These are phyloP conservation scores for Bufo gargarizans DNA, from an alignment of 2,113 vertebrate species.

Conservation along the genomic window DNA sequence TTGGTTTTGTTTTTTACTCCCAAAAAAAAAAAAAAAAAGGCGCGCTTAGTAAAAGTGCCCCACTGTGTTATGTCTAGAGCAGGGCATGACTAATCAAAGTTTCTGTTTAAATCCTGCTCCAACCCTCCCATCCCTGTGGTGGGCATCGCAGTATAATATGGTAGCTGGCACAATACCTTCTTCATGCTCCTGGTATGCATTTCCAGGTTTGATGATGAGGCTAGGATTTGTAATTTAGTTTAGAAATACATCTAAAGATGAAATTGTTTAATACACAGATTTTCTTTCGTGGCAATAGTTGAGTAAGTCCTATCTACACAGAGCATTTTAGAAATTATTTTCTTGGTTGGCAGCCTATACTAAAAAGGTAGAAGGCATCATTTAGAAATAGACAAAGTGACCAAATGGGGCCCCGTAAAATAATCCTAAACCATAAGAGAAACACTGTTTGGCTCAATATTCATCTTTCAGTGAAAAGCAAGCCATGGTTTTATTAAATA, in stretches of 20 bases:
- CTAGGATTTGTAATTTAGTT: not conserved
- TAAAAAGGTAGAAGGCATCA: no score
- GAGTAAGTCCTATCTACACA: not conserved
- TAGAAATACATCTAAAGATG: not conserved
- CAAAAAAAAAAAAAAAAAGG: no score
- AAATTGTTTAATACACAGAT: not conserved
- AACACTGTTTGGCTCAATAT: not conserved
- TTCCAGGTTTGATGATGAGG: no score
- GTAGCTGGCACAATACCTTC: no score
- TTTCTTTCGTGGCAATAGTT: not conserved
- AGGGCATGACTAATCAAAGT: no score
- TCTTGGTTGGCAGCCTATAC: not conserved
- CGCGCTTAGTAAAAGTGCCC: no score
- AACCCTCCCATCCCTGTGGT: no score
- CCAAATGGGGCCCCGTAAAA: not conserved
- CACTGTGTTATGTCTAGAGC: no score
- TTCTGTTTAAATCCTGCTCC: no score
- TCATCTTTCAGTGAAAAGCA: not conserved
- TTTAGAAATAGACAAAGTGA: not conserved
- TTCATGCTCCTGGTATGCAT: no score
- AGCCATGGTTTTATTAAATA: conserved; percentile 4
- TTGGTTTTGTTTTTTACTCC: no score
- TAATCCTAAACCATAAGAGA: not conserved
- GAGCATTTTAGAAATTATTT: not conserved
- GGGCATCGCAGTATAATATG: no score